These are phyloP conservation scores for Leptinotarsa lineolata DNA, from an alignment of 1,140 invertebrate genomes.

Conservation along the genomic window DNA sequence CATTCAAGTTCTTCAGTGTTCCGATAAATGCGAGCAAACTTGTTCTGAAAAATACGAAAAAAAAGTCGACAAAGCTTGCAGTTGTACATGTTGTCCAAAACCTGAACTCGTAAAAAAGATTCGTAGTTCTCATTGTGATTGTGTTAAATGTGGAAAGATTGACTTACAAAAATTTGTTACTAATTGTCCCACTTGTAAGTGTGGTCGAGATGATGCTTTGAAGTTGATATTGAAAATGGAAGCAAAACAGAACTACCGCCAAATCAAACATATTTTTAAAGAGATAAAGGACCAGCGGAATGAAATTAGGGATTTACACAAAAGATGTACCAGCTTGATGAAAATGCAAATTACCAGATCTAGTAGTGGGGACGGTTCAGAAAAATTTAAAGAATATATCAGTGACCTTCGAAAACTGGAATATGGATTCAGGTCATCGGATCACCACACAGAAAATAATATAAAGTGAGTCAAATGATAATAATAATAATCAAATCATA, in stretches of 20 bases:
- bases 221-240: slow-evolving; percentile 7
- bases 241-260: slow-evolving; percentile 6
- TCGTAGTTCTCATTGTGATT: neutral
- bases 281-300: neutral
- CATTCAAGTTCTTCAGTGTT: neutral
- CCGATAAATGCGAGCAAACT: slow-evolving; percentile 11
- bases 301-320: slow-evolving; percentile 2
- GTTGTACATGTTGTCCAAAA: neutral
- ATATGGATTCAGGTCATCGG: neutral
- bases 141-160: neutral
- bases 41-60: neutral
- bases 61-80: slow-evolving; percentile 5
- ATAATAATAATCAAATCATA: too few relatives aligned
- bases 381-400: neutral
- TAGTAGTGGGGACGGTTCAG: neutral
- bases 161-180: neutral
- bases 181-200: neutral
- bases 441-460: neutral
- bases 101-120: neutral
- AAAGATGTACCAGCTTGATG: slow-evolving; percentile 7
- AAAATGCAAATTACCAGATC: neutral
- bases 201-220: neutral
- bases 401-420: neutral
- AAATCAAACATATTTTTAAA: slow-evolving; percentile 5
- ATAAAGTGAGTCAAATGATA: neutral